A percentile compares a stretch with the other conserved stretches of the same genome.
These are phyloP conservation scores for Ophthalmolycus amberensis DNA, from an alignment of 2,113 vertebrate species.

Conservation along the genomic window DNA sequence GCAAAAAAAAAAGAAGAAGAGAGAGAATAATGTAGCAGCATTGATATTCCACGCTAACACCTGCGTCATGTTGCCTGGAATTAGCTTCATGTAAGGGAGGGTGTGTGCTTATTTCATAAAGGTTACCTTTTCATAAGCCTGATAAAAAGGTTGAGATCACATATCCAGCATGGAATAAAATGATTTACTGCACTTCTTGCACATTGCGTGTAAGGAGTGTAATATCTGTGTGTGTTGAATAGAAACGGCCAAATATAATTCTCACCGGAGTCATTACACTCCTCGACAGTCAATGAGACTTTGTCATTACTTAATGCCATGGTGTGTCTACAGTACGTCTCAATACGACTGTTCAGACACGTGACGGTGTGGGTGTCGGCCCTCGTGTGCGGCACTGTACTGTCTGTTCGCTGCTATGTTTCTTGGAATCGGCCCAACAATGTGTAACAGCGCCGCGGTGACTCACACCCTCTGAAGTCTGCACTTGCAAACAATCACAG, in stretches of 20 bases:
- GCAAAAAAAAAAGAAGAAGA: slow-evolving; percentile 42
- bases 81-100: slow-evolving; percentile 74
- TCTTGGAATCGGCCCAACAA: slow-evolving; percentile 53
- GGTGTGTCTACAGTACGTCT: slow-evolving; percentile 53
- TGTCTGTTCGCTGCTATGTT: slow-evolving; percentile 28
- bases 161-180: slow-evolving; percentile 66
- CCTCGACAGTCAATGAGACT: slow-evolving; percentile 37
- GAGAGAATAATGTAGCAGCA: slow-evolving; percentile 50
- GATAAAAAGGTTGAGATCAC: slow-evolving; percentile 75
- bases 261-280: slow-evolving; percentile 44
- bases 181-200: slow-evolving; percentile 33
- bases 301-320: slow-evolving; percentile 42
- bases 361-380: slow-evolving; percentile 48
- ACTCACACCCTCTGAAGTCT: slow-evolving; percentile 62
- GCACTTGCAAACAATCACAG: slow-evolving; percentile 68
- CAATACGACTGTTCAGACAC: slow-evolving; percentile 52
- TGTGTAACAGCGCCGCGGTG: slow-evolving; percentile 50
- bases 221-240: slow-evolving; percentile 14
- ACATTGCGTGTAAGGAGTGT: slow-evolving; percentile 22
- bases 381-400: slow-evolving; percentile 19
- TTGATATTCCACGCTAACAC: slow-evolving; percentile 75
- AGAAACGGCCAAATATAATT: slow-evolving; percentile 29
- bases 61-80: slow-evolving; percentile 69
- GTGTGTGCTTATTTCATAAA: slow-evolving; percentile 70
- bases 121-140: slow-evolving; percentile 76